phyloP scores from a whole-genome alignment of 1,140 invertebrate species.

The Eurytemora carolleeae region DNA sequence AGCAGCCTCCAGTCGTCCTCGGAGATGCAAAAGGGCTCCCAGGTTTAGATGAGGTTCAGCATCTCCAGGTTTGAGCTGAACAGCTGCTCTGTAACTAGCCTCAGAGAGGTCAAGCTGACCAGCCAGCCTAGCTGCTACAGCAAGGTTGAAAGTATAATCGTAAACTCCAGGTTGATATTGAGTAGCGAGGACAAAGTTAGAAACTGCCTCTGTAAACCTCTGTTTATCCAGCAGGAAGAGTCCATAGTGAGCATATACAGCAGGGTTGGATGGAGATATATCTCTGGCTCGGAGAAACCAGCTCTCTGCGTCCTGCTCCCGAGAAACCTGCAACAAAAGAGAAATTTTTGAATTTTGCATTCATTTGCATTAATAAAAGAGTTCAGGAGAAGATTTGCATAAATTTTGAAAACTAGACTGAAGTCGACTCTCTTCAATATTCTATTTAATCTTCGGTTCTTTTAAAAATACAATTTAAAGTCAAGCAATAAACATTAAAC shows the following conservation, averaged over 20 bases:
- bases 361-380: no score
- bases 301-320: slow-evolving; percentile 57
- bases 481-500: no score
- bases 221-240: slow-evolving; percentile 60
- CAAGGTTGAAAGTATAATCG: slow-evolving; percentile 59
- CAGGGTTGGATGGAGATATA: slow-evolving; percentile 58
- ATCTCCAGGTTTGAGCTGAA: slow-evolving; percentile 45
- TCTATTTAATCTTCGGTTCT: no score
- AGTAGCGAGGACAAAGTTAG: slow-evolving; percentile 49
- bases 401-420: no score
- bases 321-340: slow-evolving; percentile 39
- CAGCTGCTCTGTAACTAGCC: slow-evolving; percentile 46
- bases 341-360: neutral
- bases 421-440: no score
- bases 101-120: slow-evolving; percentile 56
- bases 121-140: slow-evolving; percentile 56
- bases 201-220: slow-evolving; percentile 54
- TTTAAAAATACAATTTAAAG: no score
- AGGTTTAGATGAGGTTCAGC: slow-evolving; percentile 74
- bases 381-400: no score
- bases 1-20: slow-evolving; percentile 66
- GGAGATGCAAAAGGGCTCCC: slow-evolving; percentile 75
- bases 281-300: slow-evolving; percentile 66
- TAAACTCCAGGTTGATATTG: slow-evolving; percentile 53
- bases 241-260: slow-evolving; percentile 68